phyloP scores from a whole-genome alignment of 2,797 vertebrate species.

The Anomalospiza imberbis region DNA sequence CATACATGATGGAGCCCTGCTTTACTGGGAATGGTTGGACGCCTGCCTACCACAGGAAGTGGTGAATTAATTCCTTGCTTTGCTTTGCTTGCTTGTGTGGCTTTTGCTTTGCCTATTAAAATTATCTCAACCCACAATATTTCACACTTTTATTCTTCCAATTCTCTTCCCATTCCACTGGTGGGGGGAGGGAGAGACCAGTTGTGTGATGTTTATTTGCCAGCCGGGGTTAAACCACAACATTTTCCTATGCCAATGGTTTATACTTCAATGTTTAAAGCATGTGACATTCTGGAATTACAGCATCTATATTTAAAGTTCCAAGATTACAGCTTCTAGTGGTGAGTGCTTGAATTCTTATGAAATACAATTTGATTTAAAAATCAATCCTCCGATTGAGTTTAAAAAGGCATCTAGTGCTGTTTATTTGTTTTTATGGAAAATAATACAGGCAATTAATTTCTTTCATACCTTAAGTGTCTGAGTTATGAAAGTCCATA shows the following conservation, averaged over 20 bases:
- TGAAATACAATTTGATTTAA: slow-evolving; percentile 49
- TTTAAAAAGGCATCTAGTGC: slow-evolving; percentile 15
- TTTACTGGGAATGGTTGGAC: neutral
- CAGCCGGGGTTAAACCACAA: neutral
- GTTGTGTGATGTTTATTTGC: neutral
- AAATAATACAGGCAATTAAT: slow-evolving; percentile 57
- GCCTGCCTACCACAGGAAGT: neutral
- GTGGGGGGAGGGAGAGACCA: neutral
- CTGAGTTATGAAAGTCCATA: slow-evolving; percentile 23
- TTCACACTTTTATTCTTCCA: neutral
- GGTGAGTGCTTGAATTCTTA: slow-evolving; percentile 25
- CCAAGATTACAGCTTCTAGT: slow-evolving; percentile 23
- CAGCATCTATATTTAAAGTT: slow-evolving; percentile 52
- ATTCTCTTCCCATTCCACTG: neutral
- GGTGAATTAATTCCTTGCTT: neutral
- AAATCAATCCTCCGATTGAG: slow-evolving; percentile 53
- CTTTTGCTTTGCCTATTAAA: neutral
- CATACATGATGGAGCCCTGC: neutral
- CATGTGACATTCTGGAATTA: slow-evolving; percentile 51
- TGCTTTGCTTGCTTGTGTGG: neutral
- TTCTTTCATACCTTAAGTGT: slow-evolving; percentile 41
- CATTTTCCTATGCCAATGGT: slow-evolving; percentile 25
- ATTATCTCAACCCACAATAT: neutral
- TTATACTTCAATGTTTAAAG: slow-evolving; percentile 58
- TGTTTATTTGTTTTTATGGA: slow-evolving; percentile 57